Percentiles rank a stretch among this genome's conserved stretches.
Conservation (phyloP, 2,888 invertebrate species). For the Onchidella celtica region DNA sequence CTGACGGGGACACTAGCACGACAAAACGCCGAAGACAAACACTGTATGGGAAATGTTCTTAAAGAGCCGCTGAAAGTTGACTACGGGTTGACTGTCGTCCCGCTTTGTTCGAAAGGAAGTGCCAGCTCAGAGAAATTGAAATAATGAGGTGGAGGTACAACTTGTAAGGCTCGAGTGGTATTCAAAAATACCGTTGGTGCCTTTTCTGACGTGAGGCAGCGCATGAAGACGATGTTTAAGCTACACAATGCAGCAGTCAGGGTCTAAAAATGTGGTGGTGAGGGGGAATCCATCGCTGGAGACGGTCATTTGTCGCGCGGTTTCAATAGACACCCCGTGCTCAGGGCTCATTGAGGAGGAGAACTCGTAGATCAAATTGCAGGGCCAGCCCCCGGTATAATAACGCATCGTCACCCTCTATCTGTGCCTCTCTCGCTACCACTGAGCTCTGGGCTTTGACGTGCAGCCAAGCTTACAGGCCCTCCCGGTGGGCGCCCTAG, state of each 20-base stretch:
- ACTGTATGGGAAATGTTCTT: neutral
- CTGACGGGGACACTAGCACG: too few species aligned
- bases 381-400: neutral
- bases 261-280: neutral
- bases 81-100: neutral
- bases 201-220: conserved; percentile 10
- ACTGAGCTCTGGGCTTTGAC: conserved; percentile 23
- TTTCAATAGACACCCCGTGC: conserved; percentile 9
- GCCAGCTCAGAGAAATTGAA: neutral
- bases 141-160: neutral
- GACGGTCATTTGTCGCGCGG: neutral
- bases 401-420: conserved; percentile 39
- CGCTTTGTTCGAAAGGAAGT: neutral
- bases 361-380: conserved; percentile 31
- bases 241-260: neutral
- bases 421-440: conserved; percentile 9
- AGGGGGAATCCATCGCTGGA: conserved; percentile 4
- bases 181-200: neutral
- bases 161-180: neutral
- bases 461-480: conserved; percentile 31
- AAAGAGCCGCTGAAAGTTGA: neutral
- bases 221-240: neutral
- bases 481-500: conserved; percentile 8
- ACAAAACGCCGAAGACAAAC: neutral
- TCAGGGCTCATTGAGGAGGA: conserved; percentile 11